These are phyloP conservation scores for Bombus affinis DNA, from an alignment of 1,140 invertebrate genomes.

Conservation along the genomic window DNA sequence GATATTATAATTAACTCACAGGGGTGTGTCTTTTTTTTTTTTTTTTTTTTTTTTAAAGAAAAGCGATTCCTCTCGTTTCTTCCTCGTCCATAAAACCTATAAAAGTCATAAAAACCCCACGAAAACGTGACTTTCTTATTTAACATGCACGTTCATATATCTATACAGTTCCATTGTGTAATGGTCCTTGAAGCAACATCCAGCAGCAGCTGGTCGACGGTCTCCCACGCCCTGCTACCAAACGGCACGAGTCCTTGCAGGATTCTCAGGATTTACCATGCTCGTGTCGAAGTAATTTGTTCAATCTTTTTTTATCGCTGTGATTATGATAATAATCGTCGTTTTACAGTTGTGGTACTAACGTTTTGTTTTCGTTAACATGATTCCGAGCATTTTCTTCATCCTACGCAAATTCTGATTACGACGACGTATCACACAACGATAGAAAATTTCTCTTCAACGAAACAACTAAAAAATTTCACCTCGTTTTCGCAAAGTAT, in stretches of 20 bases:
- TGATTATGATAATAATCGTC: background rate
- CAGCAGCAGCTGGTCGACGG: constrained; percentile 62
- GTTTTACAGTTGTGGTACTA: no score
- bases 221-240: constrained; percentile 65
- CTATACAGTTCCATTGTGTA: constrained; percentile 60
- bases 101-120: constrained; percentile 15
- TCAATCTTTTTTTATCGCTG: background rate
- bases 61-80: constrained; percentile 27
- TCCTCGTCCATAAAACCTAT: constrained; percentile 48
- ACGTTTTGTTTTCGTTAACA: no score
- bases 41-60: constrained; percentile 17
- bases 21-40: no score
- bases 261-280: constrained; percentile 61
- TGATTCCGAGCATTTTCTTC: no score
- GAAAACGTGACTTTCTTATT: constrained; percentile 73
- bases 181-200: constrained; percentile 69
- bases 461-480: no score
- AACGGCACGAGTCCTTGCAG: constrained; percentile 64
- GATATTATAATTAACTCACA: no score
- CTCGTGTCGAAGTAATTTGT: constrained; percentile 32
- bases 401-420: no score
- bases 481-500: no score
- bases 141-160: constrained; percentile 37
- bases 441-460: no score
- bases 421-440: no score